phyloP scores from a whole-genome alignment of 2,888 invertebrate species.

The Euplexia lucipara region DNA sequence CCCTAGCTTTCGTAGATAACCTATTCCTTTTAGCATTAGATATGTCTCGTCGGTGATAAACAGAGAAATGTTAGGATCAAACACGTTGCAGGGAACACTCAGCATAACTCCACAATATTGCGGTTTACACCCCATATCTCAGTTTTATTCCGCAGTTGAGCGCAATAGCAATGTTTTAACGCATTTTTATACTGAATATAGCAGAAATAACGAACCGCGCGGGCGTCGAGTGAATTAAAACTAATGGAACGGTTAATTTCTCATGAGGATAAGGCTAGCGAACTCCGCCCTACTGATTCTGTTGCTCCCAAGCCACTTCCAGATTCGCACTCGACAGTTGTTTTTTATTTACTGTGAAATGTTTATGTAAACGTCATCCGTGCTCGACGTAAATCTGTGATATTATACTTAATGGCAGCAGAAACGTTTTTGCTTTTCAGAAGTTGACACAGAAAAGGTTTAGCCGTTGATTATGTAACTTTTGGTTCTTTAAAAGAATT shows the following conservation, averaged over 20 bases:
- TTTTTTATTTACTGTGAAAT: slow-evolving; percentile 60
- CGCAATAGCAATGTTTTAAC: slow-evolving; percentile 78
- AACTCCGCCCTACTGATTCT: slow-evolving; percentile 78
- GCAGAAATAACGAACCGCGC: slow-evolving; percentile 85
- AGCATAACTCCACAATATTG: slow-evolving; percentile 67
- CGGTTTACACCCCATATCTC: slow-evolving; percentile 74
- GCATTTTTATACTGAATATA: slow-evolving; percentile 84
- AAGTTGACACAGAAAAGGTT: background rate
- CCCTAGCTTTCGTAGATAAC: background rate
- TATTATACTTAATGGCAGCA: slow-evolving; percentile 42
- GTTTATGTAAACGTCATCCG: slow-evolving; percentile 57
- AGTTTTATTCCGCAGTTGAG: slow-evolving; percentile 77
- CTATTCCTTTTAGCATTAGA: slow-evolving; percentile 30
- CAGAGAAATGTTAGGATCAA: slow-evolving; percentile 57
- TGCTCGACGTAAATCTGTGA: slow-evolving; percentile 47
- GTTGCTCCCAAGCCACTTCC: slow-evolving; percentile 55
- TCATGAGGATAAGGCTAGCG: slow-evolving; percentile 87
- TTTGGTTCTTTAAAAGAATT: background rate
- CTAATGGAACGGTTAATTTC: slow-evolving; percentile 91
- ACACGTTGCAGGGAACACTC: slow-evolving; percentile 47
- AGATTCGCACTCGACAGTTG: slow-evolving; percentile 58
- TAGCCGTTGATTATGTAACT: background rate
- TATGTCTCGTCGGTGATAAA: slow-evolving; percentile 27
- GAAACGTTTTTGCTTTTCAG: slow-evolving; percentile 33
- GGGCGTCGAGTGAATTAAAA: slow-evolving; percentile 89